These are phyloP conservation scores for Exocentrus adspersus DNA, from an alignment of 2,888 invertebrate genomes.

Conservation along the genomic window DNA sequence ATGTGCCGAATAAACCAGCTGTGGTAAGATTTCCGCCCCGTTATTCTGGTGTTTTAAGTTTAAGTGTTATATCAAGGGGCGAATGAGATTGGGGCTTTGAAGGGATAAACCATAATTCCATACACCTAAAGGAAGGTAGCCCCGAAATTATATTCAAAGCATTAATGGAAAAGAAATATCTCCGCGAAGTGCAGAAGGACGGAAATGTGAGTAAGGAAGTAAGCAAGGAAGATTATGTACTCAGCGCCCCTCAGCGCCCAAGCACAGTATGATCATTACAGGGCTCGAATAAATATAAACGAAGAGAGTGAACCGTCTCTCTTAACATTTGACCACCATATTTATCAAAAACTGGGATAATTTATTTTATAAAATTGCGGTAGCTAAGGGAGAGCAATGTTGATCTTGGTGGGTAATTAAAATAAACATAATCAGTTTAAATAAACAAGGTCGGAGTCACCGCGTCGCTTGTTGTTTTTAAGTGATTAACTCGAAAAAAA, in stretches of 20 bases:
- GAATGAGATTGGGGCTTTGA: too few species aligned
- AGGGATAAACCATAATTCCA: not conserved
- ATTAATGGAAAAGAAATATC: conserved; percentile 4
- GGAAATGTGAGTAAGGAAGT: conserved; percentile 12
- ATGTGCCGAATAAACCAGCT: too few species aligned
- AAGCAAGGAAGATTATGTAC: conserved; percentile 10
- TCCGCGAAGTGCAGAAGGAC: not conserved
- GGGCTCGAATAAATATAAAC: conserved; percentile 10
- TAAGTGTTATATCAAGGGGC: too few species aligned
- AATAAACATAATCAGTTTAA: conserved; percentile 3
- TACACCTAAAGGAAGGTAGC: not conserved
- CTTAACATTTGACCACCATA: conserved; percentile 21
- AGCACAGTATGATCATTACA: conserved; percentile 13
- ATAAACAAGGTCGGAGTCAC: not conserved
- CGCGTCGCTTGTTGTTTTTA: not conserved
- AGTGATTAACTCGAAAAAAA: not conserved
- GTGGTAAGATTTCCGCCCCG: too few species aligned
- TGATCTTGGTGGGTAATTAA: not conserved
- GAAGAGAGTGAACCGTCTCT: conserved; percentile 8
- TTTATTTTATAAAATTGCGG: not conserved
- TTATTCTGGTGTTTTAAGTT: too few species aligned
- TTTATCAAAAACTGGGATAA: conserved; percentile 15
- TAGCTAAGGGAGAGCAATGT: not conserved
- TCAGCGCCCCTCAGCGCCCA: not conserved
- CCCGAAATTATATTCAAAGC: not conserved